Evolutionary conservation across 2,113 vertebrate species (phyloP).

Genomic region (Vidua macroura): DNA sequence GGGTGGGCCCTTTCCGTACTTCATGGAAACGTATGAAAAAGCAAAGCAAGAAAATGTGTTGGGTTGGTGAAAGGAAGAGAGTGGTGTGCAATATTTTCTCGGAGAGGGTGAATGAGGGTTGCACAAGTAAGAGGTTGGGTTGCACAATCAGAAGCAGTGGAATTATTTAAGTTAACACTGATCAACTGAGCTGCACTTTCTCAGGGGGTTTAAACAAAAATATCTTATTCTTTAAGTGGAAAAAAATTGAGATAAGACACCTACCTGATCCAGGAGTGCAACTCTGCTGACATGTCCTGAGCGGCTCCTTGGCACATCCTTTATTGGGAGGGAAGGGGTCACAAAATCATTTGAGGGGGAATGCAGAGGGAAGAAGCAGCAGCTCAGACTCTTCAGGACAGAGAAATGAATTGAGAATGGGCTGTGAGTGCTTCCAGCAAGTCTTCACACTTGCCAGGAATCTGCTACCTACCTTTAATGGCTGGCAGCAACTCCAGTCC

Average conservation of each 20-base stretch:
- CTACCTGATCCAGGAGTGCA: not conserved
- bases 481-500: not conserved
- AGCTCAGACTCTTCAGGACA: not conserved
- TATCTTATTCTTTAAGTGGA: not conserved
- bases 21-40: not conserved
- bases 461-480: not conserved
- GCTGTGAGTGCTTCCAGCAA: not conserved
- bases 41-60: not conserved
- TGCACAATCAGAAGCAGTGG: not conserved
- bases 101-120: not conserved
- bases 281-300: not conserved
- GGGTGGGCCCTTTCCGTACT: not conserved
- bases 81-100: accelerated
- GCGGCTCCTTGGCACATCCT: accelerated
- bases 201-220: not conserved
- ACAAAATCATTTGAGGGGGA: not conserved
- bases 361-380: not conserved
- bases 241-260: not conserved
- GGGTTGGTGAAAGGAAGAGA: not conserved
- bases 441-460: not conserved
- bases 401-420: not conserved
- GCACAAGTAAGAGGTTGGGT: not conserved
- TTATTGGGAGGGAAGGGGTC: not conserved
- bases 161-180: not conserved
- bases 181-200: slow-evolving; percentile 7